Evolutionary conservation across 2,113 vertebrate genomes (phyloP), one percentile per base, ranked within the genome.

Genomic region (Gambusia holbrooki): DNA sequence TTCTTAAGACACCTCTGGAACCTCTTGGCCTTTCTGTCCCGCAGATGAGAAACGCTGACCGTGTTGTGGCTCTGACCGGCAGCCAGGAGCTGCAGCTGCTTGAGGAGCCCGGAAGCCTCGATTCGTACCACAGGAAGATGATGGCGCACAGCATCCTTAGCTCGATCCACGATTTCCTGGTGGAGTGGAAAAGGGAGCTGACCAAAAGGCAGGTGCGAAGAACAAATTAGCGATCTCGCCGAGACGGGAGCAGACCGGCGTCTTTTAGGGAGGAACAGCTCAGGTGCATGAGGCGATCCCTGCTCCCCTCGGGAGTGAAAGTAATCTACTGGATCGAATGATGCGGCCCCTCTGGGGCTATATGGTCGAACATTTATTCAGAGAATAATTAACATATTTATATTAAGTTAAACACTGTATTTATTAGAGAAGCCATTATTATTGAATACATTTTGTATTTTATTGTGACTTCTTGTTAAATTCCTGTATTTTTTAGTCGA

Each of bases 141-240:
- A 92, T 63, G 0, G 90, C 80, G 0, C 90, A 95, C 35, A 86
- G 93, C 63, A 93, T 97, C 87, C 92, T 99, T 69, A 75, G 81
- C 33, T 71, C 91, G 17, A 91, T 96, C 62, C 88, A 84, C 66
- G 9, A 70, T 0, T 97, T 96, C 91, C 91, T 98, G 84, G 74
- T 94, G 45, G 90, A 91, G 15, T 83, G 92, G 0, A 78, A 89
- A 66, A 91, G 94, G 35, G 86, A 84, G 35, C 40, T 0, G 45
- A 0, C 0, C 1, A 76, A 61, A 32, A 22, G 27, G 13, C 19
- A 40, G 0, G 2, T 13, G 2, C 32, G 4, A 29, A 64, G 25
- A 6, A 15, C 11, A 32, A 22, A 30, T 3, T 13, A 19, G 54
- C 28, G 6, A 48, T 19, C 45, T 19, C 45, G 5, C 29, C 14